A percentile compares a stretch with the other conserved stretches of the same genome.
Conservation (phyloP, 2,113 vertebrate species). For the Gila orcuttii region DNA sequence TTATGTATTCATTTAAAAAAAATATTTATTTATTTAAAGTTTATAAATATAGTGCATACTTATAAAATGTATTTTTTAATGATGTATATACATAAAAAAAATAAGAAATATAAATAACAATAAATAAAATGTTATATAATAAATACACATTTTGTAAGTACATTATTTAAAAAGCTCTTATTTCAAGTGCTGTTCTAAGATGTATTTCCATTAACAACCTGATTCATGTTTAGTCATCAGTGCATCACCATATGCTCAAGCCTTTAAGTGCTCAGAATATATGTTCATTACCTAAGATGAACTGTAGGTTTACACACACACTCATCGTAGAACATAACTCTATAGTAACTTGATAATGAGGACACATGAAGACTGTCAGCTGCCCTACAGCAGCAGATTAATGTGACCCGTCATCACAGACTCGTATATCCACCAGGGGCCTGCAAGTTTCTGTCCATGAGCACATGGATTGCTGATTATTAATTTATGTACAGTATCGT, state of each 20-base stretch:
- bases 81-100: too few species aligned
- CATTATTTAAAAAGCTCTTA: not conserved
- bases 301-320: constrained; percentile 11
- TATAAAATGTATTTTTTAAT: too few species aligned
- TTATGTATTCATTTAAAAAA: too few species aligned
- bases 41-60: too few species aligned
- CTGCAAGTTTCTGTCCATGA: not conserved
- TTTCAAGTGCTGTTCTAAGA: not conserved
- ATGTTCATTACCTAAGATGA: not conserved
- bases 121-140: not conserved
- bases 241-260: constrained; percentile 12
- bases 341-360: not conserved
- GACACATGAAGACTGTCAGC: not conserved
- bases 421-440: not conserved
- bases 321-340: not conserved
- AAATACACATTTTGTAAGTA: not conserved
- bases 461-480: constrained; percentile 1
- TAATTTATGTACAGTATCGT: not conserved
- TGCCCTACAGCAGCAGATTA: not conserved
- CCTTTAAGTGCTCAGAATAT: constrained; percentile 22
- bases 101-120: not conserved
- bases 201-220: not conserved
- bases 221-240: constrained; percentile 33
- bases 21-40: too few species aligned
- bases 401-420: not conserved